Conservation (phyloP, 2,888 invertebrate genomes). For the Melitaea athalia region DNA sequence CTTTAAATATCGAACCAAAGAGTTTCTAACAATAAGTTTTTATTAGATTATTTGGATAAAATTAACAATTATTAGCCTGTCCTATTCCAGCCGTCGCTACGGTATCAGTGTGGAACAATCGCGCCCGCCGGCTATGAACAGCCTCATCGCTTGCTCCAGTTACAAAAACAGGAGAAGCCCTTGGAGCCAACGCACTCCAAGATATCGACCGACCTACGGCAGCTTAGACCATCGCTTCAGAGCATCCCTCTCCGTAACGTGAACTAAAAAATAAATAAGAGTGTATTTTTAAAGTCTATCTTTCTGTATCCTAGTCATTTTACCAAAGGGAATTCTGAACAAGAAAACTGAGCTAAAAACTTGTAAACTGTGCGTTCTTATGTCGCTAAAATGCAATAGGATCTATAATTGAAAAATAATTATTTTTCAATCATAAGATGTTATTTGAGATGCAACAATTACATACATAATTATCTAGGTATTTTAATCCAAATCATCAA, state of each 20-base stretch:
- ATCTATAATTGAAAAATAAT: no score
- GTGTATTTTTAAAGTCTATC: background rate
- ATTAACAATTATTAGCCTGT: constrained; percentile 2
- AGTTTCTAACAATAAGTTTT: no score
- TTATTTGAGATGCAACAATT: no score
- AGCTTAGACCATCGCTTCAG: constrained; percentile 71
- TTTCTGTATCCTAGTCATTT: constrained; percentile 2
- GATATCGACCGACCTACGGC: constrained; percentile 70
- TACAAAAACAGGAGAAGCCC: constrained; percentile 85
- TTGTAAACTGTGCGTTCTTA: no score
- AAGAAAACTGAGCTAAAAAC: no score
- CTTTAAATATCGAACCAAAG: no score
- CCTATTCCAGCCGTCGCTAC: constrained; percentile 58
- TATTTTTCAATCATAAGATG: no score
- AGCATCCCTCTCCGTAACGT: constrained; percentile 56
- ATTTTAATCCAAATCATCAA: no score
- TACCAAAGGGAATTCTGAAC: background rate
- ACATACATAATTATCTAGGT: no score
- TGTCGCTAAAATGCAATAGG: no score
- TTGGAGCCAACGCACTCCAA: constrained; percentile 71
- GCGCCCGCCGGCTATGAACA: constrained; percentile 88
- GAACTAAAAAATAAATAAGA: background rate
- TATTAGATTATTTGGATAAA: background rate
- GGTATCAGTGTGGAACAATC: constrained; percentile 85
- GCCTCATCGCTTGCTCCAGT: constrained; percentile 88